Evolutionary conservation across 2,797 vertebrate species (phyloP), one percentile per base, ranked within the genome.

Genomic region (Falco biarmicus): DNA sequence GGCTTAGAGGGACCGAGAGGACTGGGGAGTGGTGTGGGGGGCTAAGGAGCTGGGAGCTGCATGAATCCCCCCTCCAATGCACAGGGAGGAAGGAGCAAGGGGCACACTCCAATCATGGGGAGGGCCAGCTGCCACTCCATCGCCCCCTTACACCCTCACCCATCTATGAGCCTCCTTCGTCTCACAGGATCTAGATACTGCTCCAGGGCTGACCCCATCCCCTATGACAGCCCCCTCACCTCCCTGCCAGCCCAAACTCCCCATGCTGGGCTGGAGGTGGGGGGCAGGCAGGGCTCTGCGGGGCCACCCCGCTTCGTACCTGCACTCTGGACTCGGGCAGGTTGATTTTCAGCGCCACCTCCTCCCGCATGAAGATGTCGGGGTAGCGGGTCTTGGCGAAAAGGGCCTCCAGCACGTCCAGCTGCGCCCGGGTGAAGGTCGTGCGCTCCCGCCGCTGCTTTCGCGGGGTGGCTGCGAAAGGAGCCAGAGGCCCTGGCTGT

Each of bases 311-410:
- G 37, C 11, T 6, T 75, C 98, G 97, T 98, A 99, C 99, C 99
- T 99, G 99, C 50, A 99, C 99, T 86, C 99, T 97, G 89, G 99
- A 99, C 95, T 99, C 99, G 3, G 99, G 99, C 94, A 99, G 98
- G 97, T 99, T 99, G 97, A 99, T 99, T 98, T 99, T 99, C 96
- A 99, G 98, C 6, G 99, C 99, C 97, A 99, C 99, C 94, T 99
- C 99, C 96, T 99, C 99, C 48, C 99, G 98, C 99, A 99, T 99
- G 98, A 99, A 99, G 98, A 99, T 99, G 95, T 99, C 99, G 50
- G 99, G 99, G 96, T 99, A 99, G 50, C 99, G 99, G 73, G 99
- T 99, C 98, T 99, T 99, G 96, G 98, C 99, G 89, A 99, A 99
- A 70, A 99, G 98, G 57, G 99, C 98, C 98, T 99, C 99, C 98